Evolutionary conservation across 2,888 invertebrate genomes (phyloP).

Genomic region (Uloborus plumipes): DNA sequence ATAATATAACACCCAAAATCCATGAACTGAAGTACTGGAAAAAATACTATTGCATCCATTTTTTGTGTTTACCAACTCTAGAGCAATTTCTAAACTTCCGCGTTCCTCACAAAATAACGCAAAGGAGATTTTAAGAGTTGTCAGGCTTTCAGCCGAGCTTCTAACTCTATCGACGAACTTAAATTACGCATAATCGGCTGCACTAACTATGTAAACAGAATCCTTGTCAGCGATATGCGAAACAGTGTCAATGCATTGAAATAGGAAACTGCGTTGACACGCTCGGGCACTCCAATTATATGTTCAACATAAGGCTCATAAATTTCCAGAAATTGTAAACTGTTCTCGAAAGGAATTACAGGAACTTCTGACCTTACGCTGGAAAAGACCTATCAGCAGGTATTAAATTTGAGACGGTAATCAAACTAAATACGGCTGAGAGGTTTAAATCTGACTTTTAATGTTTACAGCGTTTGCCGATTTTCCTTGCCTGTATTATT

Average conservation of each 20-base stretch:
- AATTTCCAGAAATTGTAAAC: slow-evolving; percentile 40
- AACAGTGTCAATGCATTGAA: slow-evolving; percentile 41
- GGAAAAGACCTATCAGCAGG: not conserved
- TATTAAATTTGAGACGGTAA: slow-evolving; percentile 34
- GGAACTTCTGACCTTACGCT: slow-evolving; percentile 24
- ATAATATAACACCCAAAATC: too few species aligned
- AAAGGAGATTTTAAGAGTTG: too few species aligned
- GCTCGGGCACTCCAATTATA: slow-evolving; percentile 32
- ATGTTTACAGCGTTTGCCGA: too few species aligned
- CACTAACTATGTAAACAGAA: slow-evolving; percentile 47
- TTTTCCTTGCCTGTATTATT: too few species aligned
- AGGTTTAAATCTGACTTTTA: too few species aligned
- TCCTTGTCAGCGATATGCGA: slow-evolving; percentile 41
- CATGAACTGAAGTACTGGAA: too few species aligned
- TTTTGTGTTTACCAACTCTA: too few species aligned
- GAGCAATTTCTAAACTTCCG: too few species aligned
- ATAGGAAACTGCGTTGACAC: slow-evolving; percentile 42
- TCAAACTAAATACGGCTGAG: not conserved
- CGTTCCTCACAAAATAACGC: too few species aligned
- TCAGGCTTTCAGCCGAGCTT: not conserved
- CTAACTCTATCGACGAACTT: slow-evolving; percentile 9
- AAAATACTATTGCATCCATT: too few species aligned
- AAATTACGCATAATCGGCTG: slow-evolving; percentile 47
- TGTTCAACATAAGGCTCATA: slow-evolving; percentile 39
- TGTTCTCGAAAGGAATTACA: slow-evolving; percentile 14